Evolutionary conservation across 2,113 vertebrate species (phyloP).

Genomic region (Lutjanus erythropterus): DNA sequence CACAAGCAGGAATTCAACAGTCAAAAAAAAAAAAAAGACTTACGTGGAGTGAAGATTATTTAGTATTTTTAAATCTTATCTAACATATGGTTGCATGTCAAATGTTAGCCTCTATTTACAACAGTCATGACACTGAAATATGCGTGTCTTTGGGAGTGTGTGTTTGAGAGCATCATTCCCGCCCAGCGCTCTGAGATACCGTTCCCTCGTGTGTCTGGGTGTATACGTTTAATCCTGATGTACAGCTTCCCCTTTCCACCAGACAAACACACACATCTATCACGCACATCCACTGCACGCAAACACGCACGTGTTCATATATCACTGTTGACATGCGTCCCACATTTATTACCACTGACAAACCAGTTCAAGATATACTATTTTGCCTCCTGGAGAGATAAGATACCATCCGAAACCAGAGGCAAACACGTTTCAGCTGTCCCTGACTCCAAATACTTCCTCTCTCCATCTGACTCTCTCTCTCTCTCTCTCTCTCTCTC

Average conservation of each 20-base stretch:
- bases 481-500: not conserved
- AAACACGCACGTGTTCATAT: constrained; percentile 12
- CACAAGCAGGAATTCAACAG: no score
- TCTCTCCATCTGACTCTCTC: not conserved
- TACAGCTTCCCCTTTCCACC: constrained; percentile 53
- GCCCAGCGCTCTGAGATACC: constrained; percentile 22
- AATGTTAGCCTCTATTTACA: not conserved
- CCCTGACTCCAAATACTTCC: not conserved
- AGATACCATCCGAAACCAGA: constrained; percentile 28
- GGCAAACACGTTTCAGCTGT: constrained; percentile 24
- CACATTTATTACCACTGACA: constrained; percentile 20
- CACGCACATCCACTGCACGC: constrained; percentile 25
- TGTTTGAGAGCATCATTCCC: constrained; percentile 13
- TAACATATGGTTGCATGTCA: not conserved
- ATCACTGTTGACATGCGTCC: constrained; percentile 24
- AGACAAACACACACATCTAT: constrained; percentile 56
- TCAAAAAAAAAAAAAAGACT: not conserved
- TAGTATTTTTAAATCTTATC: no score
- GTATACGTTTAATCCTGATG: constrained; percentile 42
- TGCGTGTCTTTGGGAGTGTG: not conserved
- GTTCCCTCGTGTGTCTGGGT: constrained; percentile 9
- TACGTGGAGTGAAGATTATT: not conserved
- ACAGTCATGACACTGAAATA: not conserved
- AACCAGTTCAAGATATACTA: not conserved
- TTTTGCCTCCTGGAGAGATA: constrained; percentile 31